Evolutionary conservation across 2,797 vertebrate species (phyloP).

Genomic region (Cynodonichthys magdalenae): DNA sequence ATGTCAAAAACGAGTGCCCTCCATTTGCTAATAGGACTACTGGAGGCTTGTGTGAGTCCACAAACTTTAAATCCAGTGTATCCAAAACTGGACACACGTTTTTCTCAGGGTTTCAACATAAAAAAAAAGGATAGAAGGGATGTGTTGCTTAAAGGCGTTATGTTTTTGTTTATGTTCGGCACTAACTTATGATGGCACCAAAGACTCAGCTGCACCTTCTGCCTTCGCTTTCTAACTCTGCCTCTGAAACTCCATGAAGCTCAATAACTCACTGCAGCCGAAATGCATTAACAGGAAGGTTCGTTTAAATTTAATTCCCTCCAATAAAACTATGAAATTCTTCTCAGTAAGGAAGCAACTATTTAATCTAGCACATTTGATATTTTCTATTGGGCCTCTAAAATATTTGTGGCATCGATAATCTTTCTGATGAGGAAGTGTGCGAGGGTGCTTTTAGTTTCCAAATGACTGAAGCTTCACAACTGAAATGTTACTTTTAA

Average conservation of each 20-base stretch:
- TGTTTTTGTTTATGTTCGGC: conserved; percentile 41
- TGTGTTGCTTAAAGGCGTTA: conserved; percentile 35
- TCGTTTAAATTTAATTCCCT: conserved; percentile 15
- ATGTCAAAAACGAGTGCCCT: conserved; percentile 38
- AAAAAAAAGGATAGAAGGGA: conserved; percentile 55
- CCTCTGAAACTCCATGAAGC: conserved; percentile 27
- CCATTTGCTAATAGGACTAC: conserved; percentile 53
- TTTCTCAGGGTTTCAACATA: conserved; percentile 90
- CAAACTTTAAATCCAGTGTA: conserved; percentile 73
- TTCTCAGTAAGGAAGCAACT: not conserved
- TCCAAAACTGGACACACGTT: conserved; percentile 77
- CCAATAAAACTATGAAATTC: conserved; percentile 15
- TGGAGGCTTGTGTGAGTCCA: conserved; percentile 71
- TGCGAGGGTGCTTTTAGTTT: not conserved
- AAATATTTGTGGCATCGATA: conserved; percentile 39
- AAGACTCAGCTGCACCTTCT: conserved; percentile 66
- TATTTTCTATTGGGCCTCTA: conserved; percentile 37
- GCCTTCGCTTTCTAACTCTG: conserved; percentile 24
- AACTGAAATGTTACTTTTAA: conserved; percentile 9
- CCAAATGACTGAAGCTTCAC: conserved; percentile 5
- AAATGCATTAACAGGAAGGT: conserved; percentile 10
- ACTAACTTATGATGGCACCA: conserved; percentile 63
- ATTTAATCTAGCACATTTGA: conserved; percentile 9
- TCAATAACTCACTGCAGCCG: not conserved
- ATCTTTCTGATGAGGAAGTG: conserved; percentile 26